Conservation (phyloP, 2,113 vertebrate genomes). For the Hiodon alosoides region DNA sequence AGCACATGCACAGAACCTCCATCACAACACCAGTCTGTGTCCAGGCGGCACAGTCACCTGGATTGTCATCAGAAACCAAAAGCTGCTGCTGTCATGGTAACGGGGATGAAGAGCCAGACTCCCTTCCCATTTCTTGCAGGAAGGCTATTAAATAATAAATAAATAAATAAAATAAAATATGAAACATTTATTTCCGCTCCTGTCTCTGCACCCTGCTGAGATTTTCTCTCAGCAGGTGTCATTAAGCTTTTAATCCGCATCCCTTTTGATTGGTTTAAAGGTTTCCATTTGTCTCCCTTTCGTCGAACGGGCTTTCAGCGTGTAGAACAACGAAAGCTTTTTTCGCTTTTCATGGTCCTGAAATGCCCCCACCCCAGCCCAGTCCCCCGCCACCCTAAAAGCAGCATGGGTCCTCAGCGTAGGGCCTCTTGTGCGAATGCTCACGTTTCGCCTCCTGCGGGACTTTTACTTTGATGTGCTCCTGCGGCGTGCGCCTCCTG, state of each 20-base stretch:
- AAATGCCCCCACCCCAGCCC: neutral
- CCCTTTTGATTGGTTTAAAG: neutral
- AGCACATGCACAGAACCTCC: no score
- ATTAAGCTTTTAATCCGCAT: neutral
- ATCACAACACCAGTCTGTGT: neutral
- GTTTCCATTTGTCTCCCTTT: no score
- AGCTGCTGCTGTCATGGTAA: slow-evolving; percentile 6
- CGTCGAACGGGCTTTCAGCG: neutral
- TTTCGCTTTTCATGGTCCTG: neutral
- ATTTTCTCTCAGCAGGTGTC: neutral
- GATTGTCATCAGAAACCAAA: neutral
- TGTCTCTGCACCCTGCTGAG: neutral
- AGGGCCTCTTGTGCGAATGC: neutral
- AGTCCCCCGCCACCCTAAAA: no score
- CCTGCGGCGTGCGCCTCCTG: neutral
- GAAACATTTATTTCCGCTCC: neutral
- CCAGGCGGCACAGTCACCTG: neutral
- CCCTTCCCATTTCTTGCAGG: neutral
- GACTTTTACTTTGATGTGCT: neutral
- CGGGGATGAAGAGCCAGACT: neutral
- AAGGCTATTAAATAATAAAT: neutral
- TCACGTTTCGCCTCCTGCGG: neutral
- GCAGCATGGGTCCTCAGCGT: no score
- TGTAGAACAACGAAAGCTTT: neutral
- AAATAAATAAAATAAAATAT: neutral